Evolutionary conservation across 2,888 invertebrate species (phyloP).

Genomic region (Agrotis clavis): DNA sequence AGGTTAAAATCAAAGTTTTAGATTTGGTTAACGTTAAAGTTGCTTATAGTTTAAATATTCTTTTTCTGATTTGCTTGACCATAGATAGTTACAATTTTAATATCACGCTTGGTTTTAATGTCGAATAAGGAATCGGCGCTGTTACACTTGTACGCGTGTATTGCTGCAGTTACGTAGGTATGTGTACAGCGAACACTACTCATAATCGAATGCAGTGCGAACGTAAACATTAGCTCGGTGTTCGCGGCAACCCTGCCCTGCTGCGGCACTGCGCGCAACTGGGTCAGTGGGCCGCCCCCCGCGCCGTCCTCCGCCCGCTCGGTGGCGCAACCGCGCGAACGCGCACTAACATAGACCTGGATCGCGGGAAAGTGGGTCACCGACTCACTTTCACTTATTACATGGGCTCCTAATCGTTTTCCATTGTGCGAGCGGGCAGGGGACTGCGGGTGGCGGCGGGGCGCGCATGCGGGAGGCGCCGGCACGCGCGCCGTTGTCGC

Average conservation of each 20-base stretch:
- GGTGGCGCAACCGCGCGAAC: constrained; percentile 90
- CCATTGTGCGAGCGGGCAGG: constrained; percentile 92
- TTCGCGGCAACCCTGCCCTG: constrained; percentile 91
- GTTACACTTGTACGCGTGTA: constrained; percentile 41
- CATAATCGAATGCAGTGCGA: constrained; percentile 81
- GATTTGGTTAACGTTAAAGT: too few species aligned
- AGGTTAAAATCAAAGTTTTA: too few species aligned
- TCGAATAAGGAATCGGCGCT: constrained; percentile 33
- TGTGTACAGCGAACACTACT: constrained; percentile 66
- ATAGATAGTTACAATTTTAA: constrained; percentile 1
- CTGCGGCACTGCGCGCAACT: constrained; percentile 93
- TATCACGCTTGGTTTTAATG: constrained; percentile 12
- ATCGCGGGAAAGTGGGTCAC: constrained; percentile 98
- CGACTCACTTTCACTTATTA: constrained; percentile 97
- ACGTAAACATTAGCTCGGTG: constrained; percentile 87
- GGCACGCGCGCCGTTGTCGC: constrained; percentile 89
- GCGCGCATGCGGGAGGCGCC: constrained; percentile 90
- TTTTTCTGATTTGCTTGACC: too few species aligned
- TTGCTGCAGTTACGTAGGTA: constrained; percentile 65
- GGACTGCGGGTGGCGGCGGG: constrained; percentile 88
- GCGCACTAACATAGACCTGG: constrained; percentile 97
- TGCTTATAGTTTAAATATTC: too few species aligned
- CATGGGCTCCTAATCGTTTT: constrained; percentile 94
- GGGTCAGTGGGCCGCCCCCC: constrained; percentile 96
- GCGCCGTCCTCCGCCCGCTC: constrained; percentile 89